Evolutionary conservation across 2,888 invertebrate species (phyloP), one percentile per base, ranked within the genome.

Genomic region (Formica aserva): DNA sequence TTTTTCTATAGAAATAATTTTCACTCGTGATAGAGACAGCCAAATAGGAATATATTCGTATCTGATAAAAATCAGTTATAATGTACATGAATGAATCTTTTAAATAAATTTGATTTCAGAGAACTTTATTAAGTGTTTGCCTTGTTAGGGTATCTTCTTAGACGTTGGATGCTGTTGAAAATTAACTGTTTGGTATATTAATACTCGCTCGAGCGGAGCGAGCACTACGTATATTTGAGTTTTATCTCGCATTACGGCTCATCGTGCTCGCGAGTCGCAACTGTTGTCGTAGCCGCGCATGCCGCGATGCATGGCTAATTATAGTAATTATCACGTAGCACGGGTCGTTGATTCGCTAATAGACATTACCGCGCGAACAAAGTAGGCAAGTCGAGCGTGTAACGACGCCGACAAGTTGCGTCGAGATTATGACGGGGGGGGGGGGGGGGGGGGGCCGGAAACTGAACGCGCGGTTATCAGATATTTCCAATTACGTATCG

Each of bases 401-500:
- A 89, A 89, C 88, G 67, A 74, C 89, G 85, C 63, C 76, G 81
- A 82, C 66, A 81, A 85, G 82, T 71, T 83, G 71, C 52, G 69
- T 55, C 55, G 84, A 84, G 88, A 85, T 86, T 85, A 86, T 86
- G 72, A 57, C 52, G 13, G 45, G 45, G 29, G 82, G 41, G 35
- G 35, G 22, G 22, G 22, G 22, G 22, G 22, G 0, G 85, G 32
- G 45, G 45, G 35, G 85, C 65, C 76, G 71, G 52, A 80, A 75
- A 76, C 74, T 45, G 72, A 75, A 74, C 71, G 83, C 71, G 85
- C 88, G 86, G 52, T 52, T 52, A 81, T 75, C 85, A 87, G 86
- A 87, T 87, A 91, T 90, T 91, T 90, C 90, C 90, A 88, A 90
- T 90, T 89, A 90, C 88, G 86, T 83, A 84, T 83, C 84, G 82